Percentiles rank a stretch among this genome's conserved stretches.
Conservation (phyloP, 2,113 vertebrate species). For the Phocoena phocoena region DNA sequence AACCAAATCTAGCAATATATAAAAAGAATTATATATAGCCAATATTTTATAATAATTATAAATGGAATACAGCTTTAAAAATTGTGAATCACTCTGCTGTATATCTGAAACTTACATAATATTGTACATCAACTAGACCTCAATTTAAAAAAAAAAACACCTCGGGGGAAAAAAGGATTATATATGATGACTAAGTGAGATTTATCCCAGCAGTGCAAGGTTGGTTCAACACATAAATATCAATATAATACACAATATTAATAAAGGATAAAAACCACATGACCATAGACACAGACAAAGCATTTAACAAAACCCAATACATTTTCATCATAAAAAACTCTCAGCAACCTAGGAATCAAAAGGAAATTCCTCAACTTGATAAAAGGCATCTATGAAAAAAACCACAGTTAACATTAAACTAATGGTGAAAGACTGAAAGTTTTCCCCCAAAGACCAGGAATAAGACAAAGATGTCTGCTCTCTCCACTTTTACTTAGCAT, state of each 20-base stretch:
- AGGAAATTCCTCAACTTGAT: neutral
- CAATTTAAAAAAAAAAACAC: neutral
- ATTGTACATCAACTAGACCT: neutral
- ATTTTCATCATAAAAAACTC: neutral
- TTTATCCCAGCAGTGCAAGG: neutral
- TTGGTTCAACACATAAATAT: neutral
- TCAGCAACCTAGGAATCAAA: neutral
- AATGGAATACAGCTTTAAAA: neutral
- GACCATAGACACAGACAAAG: neutral
- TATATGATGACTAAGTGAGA: neutral
- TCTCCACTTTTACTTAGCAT: neutral
- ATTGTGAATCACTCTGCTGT: neutral
- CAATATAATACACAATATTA: neutral
- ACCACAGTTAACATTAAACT: neutral
- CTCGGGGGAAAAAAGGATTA: neutral
- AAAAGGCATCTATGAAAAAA: neutral
- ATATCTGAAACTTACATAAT: neutral
- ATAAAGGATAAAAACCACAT: slow-evolving; percentile 3
- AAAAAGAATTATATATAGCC: neutral
- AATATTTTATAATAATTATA: neutral
- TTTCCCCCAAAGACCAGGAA: neutral
- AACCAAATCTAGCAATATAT: slow-evolving; percentile 24
- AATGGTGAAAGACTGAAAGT: neutral
- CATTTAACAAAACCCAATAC: neutral
- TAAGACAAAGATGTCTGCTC: neutral